Evolutionary conservation across 2,797 vertebrate genomes (phyloP), one percentile per base, ranked within the genome.

Genomic region (Sphenodon punctatus): DNA sequence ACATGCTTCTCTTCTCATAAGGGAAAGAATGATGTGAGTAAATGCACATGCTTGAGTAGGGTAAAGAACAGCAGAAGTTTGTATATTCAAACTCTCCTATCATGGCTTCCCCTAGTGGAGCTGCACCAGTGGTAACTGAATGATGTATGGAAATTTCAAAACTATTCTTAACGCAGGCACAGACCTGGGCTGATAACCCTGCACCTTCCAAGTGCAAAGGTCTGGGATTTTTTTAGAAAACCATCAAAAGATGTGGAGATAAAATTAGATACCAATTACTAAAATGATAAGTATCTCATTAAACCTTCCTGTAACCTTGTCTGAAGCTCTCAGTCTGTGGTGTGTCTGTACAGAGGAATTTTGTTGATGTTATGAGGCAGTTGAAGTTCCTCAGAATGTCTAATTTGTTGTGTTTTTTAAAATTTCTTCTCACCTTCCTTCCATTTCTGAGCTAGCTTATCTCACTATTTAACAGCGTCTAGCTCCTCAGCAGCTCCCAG

Each of bases 381-480:
- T 5, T 64, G 67, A 49, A 87, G n/a, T n/a, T n/a, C n/a, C n/a
- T n/a, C n/a, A n/a, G n/a, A n/a, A n/a, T n/a, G n/a, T n/a, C n/a
- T n/a, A n/a, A n/a, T n/a, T n/a, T n/a, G n/a, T n/a, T n/a, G n/a
- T n/a, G n/a, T n/a, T n/a, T n/a, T n/a, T n/a, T n/a, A n/a, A n/a
- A 76, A 84, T 85, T 91, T 89, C 39, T 46, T 13, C 64, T 5
- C 61, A 53, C 49, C 32, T 48, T 90, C n/a, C 11, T 83, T 90
- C 78, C 58, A 30, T 48, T 89, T 70, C 79, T 88, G 68, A 90
- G 82, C 45, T 74, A 64, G 77, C 49, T 69, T 81, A 68, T 69
- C 73, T 86, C 43, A 32, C 71, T 60, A 11, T 85, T 87, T 88
- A 86, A 89, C 38, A 89, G 63, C 56, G 87, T 65, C 41, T 59